Percentiles rank a stretch among this genome's conserved stretches.
phyloP scores from a whole-genome alignment of 1,140 invertebrate species.

The Penaeus vannamei region DNA sequence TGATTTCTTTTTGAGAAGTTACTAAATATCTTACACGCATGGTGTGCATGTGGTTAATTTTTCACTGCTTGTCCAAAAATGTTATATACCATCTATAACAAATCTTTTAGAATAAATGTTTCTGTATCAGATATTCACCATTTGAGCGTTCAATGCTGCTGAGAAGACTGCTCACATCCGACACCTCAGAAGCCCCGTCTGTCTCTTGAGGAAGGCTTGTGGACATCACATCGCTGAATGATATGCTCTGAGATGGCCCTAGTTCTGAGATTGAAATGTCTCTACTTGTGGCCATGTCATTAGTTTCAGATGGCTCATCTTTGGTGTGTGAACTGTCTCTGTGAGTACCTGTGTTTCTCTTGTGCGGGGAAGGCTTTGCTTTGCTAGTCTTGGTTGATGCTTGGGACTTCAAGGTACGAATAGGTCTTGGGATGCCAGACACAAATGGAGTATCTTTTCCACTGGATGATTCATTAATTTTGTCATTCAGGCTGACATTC shows the following conservation, averaged over 20 bases:
- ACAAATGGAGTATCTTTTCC: constrained; percentile 51
- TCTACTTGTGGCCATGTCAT: constrained; percentile 51
- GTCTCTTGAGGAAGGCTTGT: constrained; percentile 39
- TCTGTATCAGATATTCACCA: constrained; percentile 43
- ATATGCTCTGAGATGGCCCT: constrained; percentile 48
- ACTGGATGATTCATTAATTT: constrained; percentile 64
- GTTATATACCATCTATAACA: too few species aligned
- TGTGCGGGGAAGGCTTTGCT: constrained; percentile 18
- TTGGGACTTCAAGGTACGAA: constrained; percentile 47
- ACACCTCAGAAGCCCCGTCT: constrained; percentile 70
- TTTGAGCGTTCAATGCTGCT: constrained; percentile 75
- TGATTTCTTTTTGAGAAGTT: too few species aligned
- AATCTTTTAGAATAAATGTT: neutral
- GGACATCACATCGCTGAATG: constrained; percentile 40
- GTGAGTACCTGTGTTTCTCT: constrained; percentile 1
- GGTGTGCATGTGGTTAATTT: too few species aligned
- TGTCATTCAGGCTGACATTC: constrained; percentile 65
- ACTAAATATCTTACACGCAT: too few species aligned
- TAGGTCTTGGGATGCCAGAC: constrained; percentile 60
- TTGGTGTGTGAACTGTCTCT: constrained; percentile 37
- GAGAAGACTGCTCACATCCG: constrained; percentile 75
- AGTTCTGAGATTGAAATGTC: constrained; percentile 56
- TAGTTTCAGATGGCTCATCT: constrained; percentile 49
- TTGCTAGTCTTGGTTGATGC: constrained; percentile 17
- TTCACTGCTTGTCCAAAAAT: too few species aligned